Conservation (phyloP, 1,140 invertebrate species). For the Lutraria rhynchaena region DNA sequence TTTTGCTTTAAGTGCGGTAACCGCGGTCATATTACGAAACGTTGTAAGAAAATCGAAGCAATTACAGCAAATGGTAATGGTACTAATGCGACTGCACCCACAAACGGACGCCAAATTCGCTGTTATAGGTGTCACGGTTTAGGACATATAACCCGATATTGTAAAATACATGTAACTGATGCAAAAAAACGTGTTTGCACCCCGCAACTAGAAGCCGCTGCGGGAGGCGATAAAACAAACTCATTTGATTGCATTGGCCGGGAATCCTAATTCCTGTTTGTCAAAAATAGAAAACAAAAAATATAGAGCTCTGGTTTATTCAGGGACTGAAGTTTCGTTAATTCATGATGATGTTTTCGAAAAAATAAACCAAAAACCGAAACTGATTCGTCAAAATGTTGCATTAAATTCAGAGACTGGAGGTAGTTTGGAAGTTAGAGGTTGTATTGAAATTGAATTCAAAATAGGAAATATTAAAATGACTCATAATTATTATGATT, state of each 20-base stretch:
- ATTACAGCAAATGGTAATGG: too few relatives aligned
- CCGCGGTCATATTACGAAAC: not conserved
- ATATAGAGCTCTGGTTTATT: not conserved
- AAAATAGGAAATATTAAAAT: not conserved
- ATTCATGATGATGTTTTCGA: not conserved
- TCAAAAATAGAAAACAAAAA: not conserved
- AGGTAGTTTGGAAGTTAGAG: not conserved
- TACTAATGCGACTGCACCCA: too few relatives aligned
- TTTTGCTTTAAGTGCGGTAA: constrained; percentile 12
- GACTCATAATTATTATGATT: not conserved
- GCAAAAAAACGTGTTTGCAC: too few relatives aligned
- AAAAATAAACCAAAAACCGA: not conserved
- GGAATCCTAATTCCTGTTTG: not conserved
- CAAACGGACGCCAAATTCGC: too few relatives aligned
- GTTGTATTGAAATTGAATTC: not conserved
- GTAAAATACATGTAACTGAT: too few relatives aligned
- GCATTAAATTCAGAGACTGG: not conserved
- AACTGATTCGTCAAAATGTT: not conserved
- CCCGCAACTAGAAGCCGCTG: too few relatives aligned
- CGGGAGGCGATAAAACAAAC: too few relatives aligned
- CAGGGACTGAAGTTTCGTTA: not conserved
- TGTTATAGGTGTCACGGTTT: too few relatives aligned
- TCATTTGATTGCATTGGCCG: too few relatives aligned
- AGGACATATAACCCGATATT: too few relatives aligned
- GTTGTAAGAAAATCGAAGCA: too few relatives aligned